A percentile compares a stretch with the other conserved stretches of the same genome.
Evolutionary conservation across 2,888 invertebrate genomes (phyloP).

Genomic region (Chloroclystis v-ata): DNA sequence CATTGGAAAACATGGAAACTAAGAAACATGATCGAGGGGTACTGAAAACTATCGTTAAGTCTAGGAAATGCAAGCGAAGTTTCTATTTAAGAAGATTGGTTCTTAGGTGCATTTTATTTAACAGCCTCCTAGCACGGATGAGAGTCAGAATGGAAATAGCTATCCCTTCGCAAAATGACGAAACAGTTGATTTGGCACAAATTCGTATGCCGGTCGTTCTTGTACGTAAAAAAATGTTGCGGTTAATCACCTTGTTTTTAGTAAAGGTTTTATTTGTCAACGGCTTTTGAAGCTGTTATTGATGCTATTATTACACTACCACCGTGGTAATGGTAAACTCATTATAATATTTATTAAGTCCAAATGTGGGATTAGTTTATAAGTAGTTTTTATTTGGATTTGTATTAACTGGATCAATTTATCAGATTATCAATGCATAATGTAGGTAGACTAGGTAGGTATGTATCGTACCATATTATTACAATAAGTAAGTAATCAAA

Average conservation of each 20-base stretch:
- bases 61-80: not conserved
- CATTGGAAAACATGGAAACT: not conserved
- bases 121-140: constrained; percentile 21
- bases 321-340: too few relatives aligned
- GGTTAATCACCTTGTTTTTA: constrained; percentile 58
- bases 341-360: too few relatives aligned
- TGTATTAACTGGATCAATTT: too few relatives aligned
- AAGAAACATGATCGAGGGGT: not conserved
- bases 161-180: constrained; percentile 44
- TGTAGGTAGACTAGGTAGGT: too few relatives aligned
- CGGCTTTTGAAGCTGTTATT: too few relatives aligned
- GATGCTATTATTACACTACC: too few relatives aligned
- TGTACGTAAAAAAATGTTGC: constrained; percentile 38
- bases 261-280: constrained; percentile 38
- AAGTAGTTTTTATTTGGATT: too few relatives aligned
- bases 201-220: constrained; percentile 36
- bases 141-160: constrained; percentile 52
- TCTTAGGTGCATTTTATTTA: not conserved
- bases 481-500: too few relatives aligned
- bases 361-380: too few relatives aligned
- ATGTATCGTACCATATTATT: too few relatives aligned
- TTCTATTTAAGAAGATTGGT: not conserved
- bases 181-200: constrained; percentile 53
- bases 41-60: not conserved
- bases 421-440: too few relatives aligned